Base-by-base conservation (phyloP, 2,888 invertebrate species). In the Osedax fenrisi region DNA sequence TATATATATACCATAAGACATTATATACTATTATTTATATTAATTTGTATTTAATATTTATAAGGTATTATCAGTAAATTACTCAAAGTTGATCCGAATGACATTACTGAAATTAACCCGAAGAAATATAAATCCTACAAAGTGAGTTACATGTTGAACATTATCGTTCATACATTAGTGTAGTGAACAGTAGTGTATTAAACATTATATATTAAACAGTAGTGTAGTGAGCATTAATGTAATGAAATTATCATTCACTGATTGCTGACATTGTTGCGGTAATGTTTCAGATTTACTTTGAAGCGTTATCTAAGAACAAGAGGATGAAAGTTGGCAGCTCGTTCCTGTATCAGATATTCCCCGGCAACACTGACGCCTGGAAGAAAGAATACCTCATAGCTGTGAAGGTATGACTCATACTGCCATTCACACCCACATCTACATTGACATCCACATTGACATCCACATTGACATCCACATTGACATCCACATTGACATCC, bases 291-390 rank as follows among this genome's bases (percentile, higher is more conserved):
- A 80, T 84, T 61, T 84, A 78, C 79, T 79, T 82, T 74, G 83
- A 84, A 76, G 80, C 81, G 2, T 79, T 78, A 5, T 82, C 83
- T 68, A 75, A 81, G 72, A 84, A 84, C 79, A 83, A 82, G 75
- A 79, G 79, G 64, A 76, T 84, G 73, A 80, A 80, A 73, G 78
- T 79, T 5, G 83, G 82, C 17, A 78, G 80, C 1, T 76, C 76
- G 70, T 83, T 84, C 79, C 78, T 84, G 76, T 84, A 84, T 77
- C 83, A 84, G 77, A 81, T 84, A 17, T 84, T 84, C 75, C 84
- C 84, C n/a, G 81, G 82, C 13, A 81, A 79, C 77, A 81, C 80
- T 0, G 72, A 77, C 26, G 79, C 80, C 21, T 84, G 83, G 83
- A 82, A 84, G 75, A 77, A 78, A 59, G 64, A 72, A 2, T 75